Evolutionary conservation across 92 coral and sea anemone genomes (phyloP).

Genomic region (Pocillopora grandis): DNA sequence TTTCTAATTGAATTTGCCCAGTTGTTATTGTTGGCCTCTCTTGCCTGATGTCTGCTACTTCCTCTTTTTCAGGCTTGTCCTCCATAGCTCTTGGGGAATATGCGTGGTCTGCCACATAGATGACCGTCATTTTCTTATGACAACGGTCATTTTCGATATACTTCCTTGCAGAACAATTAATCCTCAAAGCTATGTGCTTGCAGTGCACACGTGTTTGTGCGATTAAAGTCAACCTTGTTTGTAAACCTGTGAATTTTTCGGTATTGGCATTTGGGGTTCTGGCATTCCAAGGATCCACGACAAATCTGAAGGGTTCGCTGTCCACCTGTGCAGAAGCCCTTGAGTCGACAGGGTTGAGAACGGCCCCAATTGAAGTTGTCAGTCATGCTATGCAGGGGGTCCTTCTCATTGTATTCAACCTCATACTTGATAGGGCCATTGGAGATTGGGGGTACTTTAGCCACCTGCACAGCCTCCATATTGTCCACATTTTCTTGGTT

Average conservation of each 20-base stretch:
- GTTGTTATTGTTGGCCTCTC: constrained; percentile 51
- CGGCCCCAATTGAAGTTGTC: constrained; percentile 27
- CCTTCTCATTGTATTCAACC: constrained; percentile 31
- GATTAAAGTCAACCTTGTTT: constrained; percentile 39
- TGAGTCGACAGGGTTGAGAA: constrained; percentile 16
- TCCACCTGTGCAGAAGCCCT: constrained; percentile 31
- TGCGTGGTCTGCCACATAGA: constrained; percentile 35
- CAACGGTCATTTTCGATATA: constrained; percentile 54
- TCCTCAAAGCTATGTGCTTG: background rate
- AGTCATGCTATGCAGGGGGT: constrained; percentile 15
- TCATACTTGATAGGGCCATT: constrained; percentile 27
- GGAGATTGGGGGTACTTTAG: constrained; percentile 29
- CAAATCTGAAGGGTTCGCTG: constrained; percentile 27
- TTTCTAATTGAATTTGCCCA: constrained; percentile 38
- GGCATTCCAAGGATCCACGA: constrained; percentile 43
- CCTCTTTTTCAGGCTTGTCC: constrained; percentile 24
- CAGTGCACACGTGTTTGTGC: constrained; percentile 29
- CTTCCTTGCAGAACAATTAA: constrained; percentile 42
- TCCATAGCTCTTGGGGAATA: constrained; percentile 25
- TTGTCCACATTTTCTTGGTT: constrained; percentile 34
- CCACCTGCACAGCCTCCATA: constrained; percentile 24
- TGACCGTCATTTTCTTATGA: constrained; percentile 40
- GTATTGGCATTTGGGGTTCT: constrained; percentile 3
- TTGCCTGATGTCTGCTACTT: background rate
- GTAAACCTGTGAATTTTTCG: constrained; percentile 26